Base-by-base conservation (phyloP, 2,888 invertebrate genomes). In the Apamea sordens region DNA sequence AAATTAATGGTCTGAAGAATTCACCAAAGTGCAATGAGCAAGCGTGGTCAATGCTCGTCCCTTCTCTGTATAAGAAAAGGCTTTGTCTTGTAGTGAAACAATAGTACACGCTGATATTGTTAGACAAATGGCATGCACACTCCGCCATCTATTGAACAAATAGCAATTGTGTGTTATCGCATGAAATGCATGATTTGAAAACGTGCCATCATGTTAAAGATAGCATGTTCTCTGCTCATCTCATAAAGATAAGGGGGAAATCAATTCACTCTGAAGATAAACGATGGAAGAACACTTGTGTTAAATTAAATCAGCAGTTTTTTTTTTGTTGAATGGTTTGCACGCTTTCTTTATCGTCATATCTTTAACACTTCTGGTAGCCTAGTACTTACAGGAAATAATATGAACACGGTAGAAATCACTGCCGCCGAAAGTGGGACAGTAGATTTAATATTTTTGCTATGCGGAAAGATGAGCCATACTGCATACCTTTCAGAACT, bases 301-400 rank as follows among this genome's bases (percentile, higher is more conserved):
- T 44, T 36, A 28, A 70, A 82, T 67, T 28, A 28, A 73, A 82
- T 75, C 86, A 82, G 74, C 83, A 75, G 86, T 63, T 86, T 28
- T 56, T 56, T 28, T 4, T 47, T 47, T 15, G 53, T 76, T 15
- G 50, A 59, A 21, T n/a, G 80, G 65, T 71, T 71, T 41, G 41
- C 41, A n/a, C 50, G 65, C 32, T 18, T 6, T 80, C 18, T 44
- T 53, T 50, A 41, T n/a, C 11, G 28, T 10, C 10, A 47, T 44
- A 5, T 81, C 82, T 82, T 71, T 21, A 8, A 36, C 15, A 68
- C 5, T 83, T 78, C 72, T 82, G 73, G 3, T 47, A 11, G 56
- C 78, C 69, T 83, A 44, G 83, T 82, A 78, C 41, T 41, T 61
- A 15, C 28, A 56, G 18, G 15, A 59, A 70, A 28, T 53, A 11